Evolutionary conservation across 2,888 invertebrate species (phyloP).

Genomic region (Endomychus coccineus): DNA sequence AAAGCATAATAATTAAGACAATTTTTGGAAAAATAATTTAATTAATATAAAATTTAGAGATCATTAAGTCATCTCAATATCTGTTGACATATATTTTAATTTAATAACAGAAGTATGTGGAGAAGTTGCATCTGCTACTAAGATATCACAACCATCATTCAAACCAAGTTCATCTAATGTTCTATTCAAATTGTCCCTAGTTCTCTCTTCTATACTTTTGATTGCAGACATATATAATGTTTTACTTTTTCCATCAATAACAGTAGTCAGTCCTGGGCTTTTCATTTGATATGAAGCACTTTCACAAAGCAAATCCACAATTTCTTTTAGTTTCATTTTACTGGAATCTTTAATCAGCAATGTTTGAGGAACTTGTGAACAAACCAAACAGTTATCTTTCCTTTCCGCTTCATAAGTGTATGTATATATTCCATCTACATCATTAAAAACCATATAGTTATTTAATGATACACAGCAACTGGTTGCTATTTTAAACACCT

Average conservation of each 20-base stretch:
- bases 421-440: slow-evolving; percentile 91
- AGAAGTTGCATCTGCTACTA: slow-evolving; percentile 87
- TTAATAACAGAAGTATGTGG: slow-evolving; percentile 74
- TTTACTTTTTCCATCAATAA: slow-evolving; percentile 74
- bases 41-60: too few species aligned
- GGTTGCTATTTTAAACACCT: slow-evolving; percentile 92
- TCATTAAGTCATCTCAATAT: slow-evolving; percentile 47
- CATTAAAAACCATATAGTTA: slow-evolving; percentile 96
- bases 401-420: slow-evolving; percentile 91
- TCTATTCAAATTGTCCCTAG: slow-evolving; percentile 81
- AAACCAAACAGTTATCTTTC: slow-evolving; percentile 80
- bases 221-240: slow-evolving; percentile 92
- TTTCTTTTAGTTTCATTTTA: slow-evolving; percentile 67
- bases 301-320: slow-evolving; percentile 75
- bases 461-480: slow-evolving; percentile 84
- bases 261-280: slow-evolving; percentile 79
- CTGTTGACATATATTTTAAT: slow-evolving; percentile 54
- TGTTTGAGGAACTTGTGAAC: slow-evolving; percentile 64
- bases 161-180: slow-evolving; percentile 80
- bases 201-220: slow-evolving; percentile 83
- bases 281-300: slow-evolving; percentile 80
- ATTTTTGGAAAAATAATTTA: too few species aligned
- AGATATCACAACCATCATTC: slow-evolving; percentile 73
- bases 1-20: background rate
- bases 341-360: slow-evolving; percentile 56